Evolutionary conservation across 2,113 vertebrate genomes (phyloP), one percentile per base, ranked within the genome.

Genomic region (Callopanchax toddi): DNA sequence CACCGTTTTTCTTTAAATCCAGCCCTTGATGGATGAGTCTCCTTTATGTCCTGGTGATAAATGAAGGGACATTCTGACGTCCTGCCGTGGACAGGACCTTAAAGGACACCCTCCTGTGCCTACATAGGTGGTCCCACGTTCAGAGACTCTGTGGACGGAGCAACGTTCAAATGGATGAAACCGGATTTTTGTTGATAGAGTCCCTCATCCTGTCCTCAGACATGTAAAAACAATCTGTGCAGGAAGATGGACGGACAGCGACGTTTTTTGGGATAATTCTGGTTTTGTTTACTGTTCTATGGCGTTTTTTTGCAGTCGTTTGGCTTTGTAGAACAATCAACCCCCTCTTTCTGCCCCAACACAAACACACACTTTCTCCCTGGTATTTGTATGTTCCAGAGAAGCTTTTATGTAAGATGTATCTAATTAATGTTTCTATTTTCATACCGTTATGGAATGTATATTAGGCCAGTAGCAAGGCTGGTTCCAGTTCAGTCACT

Each of bases 371-470:
- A 44, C 54, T 13, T 61, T 32, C 52, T 3, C 53, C 70, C 66
- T 34, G 1, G 69, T 84, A 71, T 88, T 85, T 86, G 54, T 86
- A 83, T 84, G 81, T 80, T 78, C 22, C 75, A 57, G 58, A 76
- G 67, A 71, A 62, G 74, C 65, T 88, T 90, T 83, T 88, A 62
- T 79, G 84, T 84, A 62, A 53, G 71, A 80, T 78, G 76, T 83
- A 81, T 60, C 55, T 74, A 79, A 85, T 85, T 83, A 81, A 59
- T 79, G 79, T 88, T 90, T 88, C 77, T 88, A 89, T 87, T 89
- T 88, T 90, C 87, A 89, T 89, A 86, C 79, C 67, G 83, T 80
- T 84, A 71, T 83, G 74, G 86, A 89, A 90, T 85, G 83, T 89
- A 87, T 65, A 73, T 90, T 73, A 75, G 80, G 84, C 79, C 75